Evolutionary conservation across 2,888 invertebrate genomes (phyloP).

Genomic region (Drosophila tanythrix): DNA sequence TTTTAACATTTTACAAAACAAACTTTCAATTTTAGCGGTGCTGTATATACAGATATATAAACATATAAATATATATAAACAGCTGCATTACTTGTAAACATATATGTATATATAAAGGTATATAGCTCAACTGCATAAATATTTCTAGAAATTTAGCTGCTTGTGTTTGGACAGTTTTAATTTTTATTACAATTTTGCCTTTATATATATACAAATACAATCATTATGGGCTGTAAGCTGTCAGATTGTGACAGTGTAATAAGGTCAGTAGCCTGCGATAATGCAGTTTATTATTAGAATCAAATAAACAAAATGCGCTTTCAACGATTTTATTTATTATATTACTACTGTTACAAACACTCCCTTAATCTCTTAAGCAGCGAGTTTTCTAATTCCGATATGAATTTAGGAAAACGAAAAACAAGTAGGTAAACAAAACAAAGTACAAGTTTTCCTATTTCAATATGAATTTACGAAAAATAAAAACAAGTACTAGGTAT

Average conservation of each 20-base stretch:
- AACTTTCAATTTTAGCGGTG: not conserved
- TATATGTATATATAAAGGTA: not conserved
- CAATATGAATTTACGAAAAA: slow-evolving; percentile 1
- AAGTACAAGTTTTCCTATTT: not conserved
- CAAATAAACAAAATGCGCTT: not conserved
- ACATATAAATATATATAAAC: not conserved
- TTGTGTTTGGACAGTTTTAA: slow-evolving; percentile 17
- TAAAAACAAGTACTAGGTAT: not conserved
- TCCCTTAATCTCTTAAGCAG: not conserved
- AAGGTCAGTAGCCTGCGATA: slow-evolving; percentile 39
- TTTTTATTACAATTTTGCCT: slow-evolving; percentile 12
- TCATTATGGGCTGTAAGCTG: not conserved
- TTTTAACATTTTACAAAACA: not conserved
- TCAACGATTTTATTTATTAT: not conserved
- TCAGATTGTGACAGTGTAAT: slow-evolving; percentile 29
- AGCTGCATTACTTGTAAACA: not conserved
- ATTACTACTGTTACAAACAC: not conserved
- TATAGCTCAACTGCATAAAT: slow-evolving; percentile 36
- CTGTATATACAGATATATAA: not conserved
- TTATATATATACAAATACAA: slow-evolving; percentile 11
- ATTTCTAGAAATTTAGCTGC: slow-evolving; percentile 36
- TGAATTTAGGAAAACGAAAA: not conserved
- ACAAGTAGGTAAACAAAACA: not conserved
- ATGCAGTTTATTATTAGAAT: slow-evolving; percentile 19
- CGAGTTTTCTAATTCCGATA: not conserved